Percentiles rank a stretch among this genome's conserved stretches.
These are phyloP conservation scores for Rynchops niger DNA, from an alignment of 2,113 vertebrate genomes.

Conservation along the genomic window DNA sequence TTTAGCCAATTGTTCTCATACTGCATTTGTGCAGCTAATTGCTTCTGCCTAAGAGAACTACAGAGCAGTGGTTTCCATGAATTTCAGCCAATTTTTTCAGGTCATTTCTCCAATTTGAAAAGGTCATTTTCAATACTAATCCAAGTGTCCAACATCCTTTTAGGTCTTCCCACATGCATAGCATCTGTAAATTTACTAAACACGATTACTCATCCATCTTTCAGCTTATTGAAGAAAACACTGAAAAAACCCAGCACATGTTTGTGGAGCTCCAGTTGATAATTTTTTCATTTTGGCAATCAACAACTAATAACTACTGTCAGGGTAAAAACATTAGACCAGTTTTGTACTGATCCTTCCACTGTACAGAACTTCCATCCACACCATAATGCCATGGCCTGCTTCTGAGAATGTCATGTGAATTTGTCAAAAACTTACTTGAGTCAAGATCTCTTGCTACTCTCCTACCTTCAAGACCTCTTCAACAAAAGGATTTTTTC, in stretches of 20 bases:
- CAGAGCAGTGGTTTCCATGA: not conserved
- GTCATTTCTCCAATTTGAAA: not conserved
- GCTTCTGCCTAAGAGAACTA: not conserved
- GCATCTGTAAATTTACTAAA: not conserved
- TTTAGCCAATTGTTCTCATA: not conserved
- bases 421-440: not conserved
- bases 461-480: not conserved
- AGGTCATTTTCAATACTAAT: not conserved
- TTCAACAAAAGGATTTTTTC: not conserved
- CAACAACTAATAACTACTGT: not conserved
- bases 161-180: not conserved
- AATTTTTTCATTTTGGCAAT: not conserved
- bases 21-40: not conserved
- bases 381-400: not conserved
- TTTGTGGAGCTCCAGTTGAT: not conserved
- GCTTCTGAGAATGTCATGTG: not conserved
- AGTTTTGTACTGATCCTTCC: not conserved
- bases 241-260: not conserved
- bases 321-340: not conserved
- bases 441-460: not conserved
- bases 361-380: not conserved
- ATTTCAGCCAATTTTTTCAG: not conserved
- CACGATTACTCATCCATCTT: fast-evolving
- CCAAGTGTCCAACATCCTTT: not conserved
- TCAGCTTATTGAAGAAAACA: not conserved